Conservation (phyloP, 35 echinoderm and acorn worm species). For the Stichopus chloronotus region DNA sequence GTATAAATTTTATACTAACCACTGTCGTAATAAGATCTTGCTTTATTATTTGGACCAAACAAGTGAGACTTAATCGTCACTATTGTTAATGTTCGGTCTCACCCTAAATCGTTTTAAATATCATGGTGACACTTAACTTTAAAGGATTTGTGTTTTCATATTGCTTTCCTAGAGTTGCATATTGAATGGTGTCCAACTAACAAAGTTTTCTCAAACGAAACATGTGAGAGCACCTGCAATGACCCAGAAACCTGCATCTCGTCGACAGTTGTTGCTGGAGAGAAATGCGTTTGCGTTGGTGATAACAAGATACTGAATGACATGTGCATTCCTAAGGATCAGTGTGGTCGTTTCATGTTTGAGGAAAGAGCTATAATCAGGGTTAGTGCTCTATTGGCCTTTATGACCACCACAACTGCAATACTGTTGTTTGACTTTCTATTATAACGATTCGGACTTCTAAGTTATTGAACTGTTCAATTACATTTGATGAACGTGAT, state of each 20-base stretch:
- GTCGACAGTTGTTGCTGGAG: not conserved
- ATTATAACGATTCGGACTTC: no score
- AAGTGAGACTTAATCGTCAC: no score
- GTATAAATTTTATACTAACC: no score
- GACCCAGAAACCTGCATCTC: not conserved
- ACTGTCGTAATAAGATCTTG: no score
- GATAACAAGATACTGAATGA: not conserved
- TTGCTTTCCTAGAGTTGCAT: not conserved
- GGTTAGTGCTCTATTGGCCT: not conserved
- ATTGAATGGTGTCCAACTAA: not conserved
- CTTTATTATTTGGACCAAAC: no score
- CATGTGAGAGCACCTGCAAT: not conserved
- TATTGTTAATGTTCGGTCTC: no score
- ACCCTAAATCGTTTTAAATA: no score
- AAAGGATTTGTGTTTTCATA: not conserved
- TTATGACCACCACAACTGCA: not conserved
- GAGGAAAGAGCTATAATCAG: not conserved
- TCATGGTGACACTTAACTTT: no score
- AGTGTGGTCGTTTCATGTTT: constrained; percentile 5
- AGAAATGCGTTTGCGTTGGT: not conserved
- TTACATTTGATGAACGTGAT: no score
- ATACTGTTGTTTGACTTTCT: not conserved
- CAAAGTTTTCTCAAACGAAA: not conserved
- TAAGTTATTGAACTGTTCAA: not conserved
- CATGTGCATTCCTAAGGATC: not conserved